Percentiles rank a stretch among this genome's conserved stretches.
Evolutionary conservation across 2,113 vertebrate species (phyloP).

Genomic region (Pleuronectes platessa): DNA sequence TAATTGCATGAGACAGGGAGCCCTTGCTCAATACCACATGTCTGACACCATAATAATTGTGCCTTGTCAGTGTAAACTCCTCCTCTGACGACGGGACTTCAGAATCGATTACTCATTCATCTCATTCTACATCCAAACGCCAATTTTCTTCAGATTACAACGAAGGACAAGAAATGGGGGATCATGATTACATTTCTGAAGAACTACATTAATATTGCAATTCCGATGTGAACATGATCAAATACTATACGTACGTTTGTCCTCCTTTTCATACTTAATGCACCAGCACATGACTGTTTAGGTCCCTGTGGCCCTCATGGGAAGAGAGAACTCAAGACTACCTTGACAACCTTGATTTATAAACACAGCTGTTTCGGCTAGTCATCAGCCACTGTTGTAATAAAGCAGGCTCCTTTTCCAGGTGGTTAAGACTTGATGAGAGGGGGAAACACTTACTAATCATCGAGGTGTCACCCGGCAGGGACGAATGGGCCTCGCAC

Average conservation of each 20-base stretch:
- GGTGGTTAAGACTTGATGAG: constrained; percentile 62
- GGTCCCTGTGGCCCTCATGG: neutral
- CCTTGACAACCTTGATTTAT: constrained; percentile 10
- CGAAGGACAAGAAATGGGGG: neutral
- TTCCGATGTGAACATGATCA: neutral
- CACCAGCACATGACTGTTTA: neutral
- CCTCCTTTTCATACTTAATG: neutral
- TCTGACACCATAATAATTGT: no score
- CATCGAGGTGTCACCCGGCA: constrained; percentile 25
- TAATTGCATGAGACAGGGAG: no score
- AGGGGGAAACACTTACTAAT: constrained; percentile 52
- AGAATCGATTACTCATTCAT: neutral
- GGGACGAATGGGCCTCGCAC: constrained; percentile 39
- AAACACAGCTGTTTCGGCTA: constrained; percentile 63
- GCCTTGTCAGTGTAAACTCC: no score
- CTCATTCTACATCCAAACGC: neutral
- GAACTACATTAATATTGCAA: neutral
- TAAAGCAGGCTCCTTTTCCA: constrained; percentile 58
- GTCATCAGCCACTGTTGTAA: constrained; percentile 36
- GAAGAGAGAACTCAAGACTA: neutral
- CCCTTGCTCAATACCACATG: no score
- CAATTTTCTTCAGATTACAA: neutral
- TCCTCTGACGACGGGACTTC: neutral
- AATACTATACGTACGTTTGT: neutral
- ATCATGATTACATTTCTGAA: neutral